Evolutionary conservation across 2,113 vertebrate species (phyloP).

Genomic region (Copsychus sechellarum): DNA sequence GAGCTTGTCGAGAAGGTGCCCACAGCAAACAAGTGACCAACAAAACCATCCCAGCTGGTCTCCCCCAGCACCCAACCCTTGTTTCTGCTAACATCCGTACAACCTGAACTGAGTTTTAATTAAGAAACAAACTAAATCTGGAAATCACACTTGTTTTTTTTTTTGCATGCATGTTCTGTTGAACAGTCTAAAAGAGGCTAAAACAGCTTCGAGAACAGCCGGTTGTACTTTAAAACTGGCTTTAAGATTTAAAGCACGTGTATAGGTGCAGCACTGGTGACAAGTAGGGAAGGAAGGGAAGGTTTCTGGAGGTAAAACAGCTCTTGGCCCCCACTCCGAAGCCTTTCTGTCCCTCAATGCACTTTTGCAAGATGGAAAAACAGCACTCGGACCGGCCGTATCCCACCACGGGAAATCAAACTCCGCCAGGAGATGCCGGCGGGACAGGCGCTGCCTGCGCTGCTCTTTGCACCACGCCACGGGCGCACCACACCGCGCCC

Average conservation of each 20-base stretch:
- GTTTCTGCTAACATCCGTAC: background rate
- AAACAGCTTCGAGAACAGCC: background rate
- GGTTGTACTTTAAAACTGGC: rapidly evolving
- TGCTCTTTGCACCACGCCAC: rapidly evolving
- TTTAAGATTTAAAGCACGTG: background rate
- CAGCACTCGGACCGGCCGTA: rapidly evolving
- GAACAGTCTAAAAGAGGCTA: background rate
- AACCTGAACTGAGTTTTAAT: background rate
- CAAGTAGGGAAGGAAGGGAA: background rate
- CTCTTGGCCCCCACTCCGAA: background rate
- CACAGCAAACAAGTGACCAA: background rate
- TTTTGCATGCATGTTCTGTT: background rate
- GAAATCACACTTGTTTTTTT: background rate
- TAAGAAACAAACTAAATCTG: background rate
- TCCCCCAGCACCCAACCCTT: background rate
- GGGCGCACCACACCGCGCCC: background rate
- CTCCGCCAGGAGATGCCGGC: background rate
- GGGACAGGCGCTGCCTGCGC: background rate
- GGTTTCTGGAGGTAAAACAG: background rate
- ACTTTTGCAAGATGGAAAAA: rapidly evolving
- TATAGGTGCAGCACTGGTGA: background rate
- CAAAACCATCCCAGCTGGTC: background rate
- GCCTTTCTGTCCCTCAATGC: rapidly evolving
- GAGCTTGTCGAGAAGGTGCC: rapidly evolving
- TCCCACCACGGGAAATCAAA: background rate